Evolutionary conservation across 2,113 vertebrate species (phyloP), one percentile per base, ranked within the genome.

Genomic region (Myxocyprinus asiaticus): DNA sequence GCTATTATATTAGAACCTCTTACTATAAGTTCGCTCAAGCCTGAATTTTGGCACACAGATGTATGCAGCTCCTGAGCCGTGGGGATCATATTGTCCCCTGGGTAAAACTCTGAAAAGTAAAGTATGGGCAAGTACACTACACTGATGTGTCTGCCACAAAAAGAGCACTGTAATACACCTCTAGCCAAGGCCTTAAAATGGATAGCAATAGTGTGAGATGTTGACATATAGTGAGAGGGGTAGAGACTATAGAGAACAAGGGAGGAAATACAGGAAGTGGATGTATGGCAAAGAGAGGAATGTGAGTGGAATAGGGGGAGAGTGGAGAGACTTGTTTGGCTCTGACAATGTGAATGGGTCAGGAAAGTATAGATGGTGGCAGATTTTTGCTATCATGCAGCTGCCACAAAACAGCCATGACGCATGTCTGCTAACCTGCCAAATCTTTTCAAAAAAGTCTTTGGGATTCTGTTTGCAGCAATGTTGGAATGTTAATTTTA

Each of bases 231-330:
- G 45, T 33, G 22, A 61, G 50, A 65, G 66, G 48, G 45, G 44
- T 12, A 47, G 50, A 50, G 68, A 45, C 42, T 76, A n/a, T 48
- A 61, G 65, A 63, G 51, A 59, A 65, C 56, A 73, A 68, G 67
- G 15, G 59, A 71, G n/a, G 65, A 44, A 77, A 0, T 14, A 65
- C 61, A 68, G 55, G 43, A 76, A 77, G 75, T 64, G 58, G 61
- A 48, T 65, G 43, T 59, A 76, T 51, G 58, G 15, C 55, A 67
- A 51, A 47, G 7, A 7, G 10, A 68, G 53, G 81, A 81, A 76
- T 81, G 79, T 48, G 45, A 58, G 70, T 68, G 56, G 58, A 77
- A 75, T 81, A 79, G 79, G 50, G 82, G 77, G 58, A 80, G 77
- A 33, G 1, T 33, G 22, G 22, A 33, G 22, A 55, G 63, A 77